Evolutionary conservation across 1,140 invertebrate species (phyloP), one percentile per base, ranked within the genome.

Genomic region (Batillaria attramentaria): DNA sequence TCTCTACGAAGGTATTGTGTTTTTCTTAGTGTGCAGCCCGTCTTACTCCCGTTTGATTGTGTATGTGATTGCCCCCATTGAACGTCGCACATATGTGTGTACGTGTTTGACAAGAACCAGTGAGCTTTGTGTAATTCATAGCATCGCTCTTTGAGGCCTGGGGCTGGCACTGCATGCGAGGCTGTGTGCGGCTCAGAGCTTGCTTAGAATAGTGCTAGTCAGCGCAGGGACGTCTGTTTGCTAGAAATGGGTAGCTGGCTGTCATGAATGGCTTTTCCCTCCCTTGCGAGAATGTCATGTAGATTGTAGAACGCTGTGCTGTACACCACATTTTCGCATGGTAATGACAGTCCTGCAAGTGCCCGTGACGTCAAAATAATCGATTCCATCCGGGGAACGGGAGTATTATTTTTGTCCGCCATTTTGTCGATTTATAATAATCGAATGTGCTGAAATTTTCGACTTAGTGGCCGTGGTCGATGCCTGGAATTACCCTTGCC

Each of bases 391-490:
- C 78, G 77, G 82, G 82, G 79, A 81, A 78, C 75, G 68, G 54
- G 62, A 46, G 75, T 75, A 80, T 77, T 84, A 79, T 80, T 83
- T 78, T 78, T 78, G 70, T 81, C 80, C 80, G 80, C 80, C 82
- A 84, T 84, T 84, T 81, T 83, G 79, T 77, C 70, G 72, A 80
- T 83, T 80, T 83, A 79, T 80, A 77, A 83, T 79, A 62, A 83
- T 78, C 76, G 73, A 60, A 80, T 65, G 76, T 72, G 66, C 33
- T 72, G 66, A 75, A 79, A 70, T 42, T 57, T 77, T n/a, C 43
- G 31, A 54, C 73, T 39, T 70, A 41, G 62, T 50, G 73, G 50
- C 57, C 57, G 39, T 39, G 73, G 37, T 75, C n/a, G 73, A 75
- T 65, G 73, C 73, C 39, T 57, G 54, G 73, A 57, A 75, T 62